Base-by-base conservation (phyloP, 35 echinoderm and acorn worm species). In the Antedon bifida region DNA sequence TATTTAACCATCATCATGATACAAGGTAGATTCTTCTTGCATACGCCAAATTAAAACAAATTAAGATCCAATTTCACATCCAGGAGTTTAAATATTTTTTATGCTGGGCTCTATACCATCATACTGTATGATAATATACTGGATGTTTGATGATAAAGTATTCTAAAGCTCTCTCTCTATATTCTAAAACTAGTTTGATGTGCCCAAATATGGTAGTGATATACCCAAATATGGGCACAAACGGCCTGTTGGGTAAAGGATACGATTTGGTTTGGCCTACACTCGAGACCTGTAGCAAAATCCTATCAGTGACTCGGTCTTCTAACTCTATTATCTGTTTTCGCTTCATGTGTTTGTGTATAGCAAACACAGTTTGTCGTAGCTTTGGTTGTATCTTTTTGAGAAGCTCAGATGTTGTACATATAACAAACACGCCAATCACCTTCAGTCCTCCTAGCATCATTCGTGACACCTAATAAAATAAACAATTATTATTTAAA, bases 391-490 rank as follows among this genome's bases (percentile, higher is more conserved):
- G 86, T 0, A 74, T 44, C 28, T 46, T 86, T 36, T 35, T 77
- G 29, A 92, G 87, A 34, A 75, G 76, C 10, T 88, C 79, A 23
- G 82, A 55, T 14, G 82, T 31, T 23, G 82, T 26, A 64, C 51
- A 64, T 7, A 76, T 35, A 3, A 75, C 83, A 32, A 85, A 92
- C 23, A 92, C 76, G 35, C 90, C 90, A 36, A 85, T 92, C 31
- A 92, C 83, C 44, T 77, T 73, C 31, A 92, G 39, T 26, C 90
- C 90, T 21, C 90, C 90, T 32, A 84, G 86, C 3, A 92, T 73
- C 90, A 92, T 92, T 75, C 90, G 79, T 74, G 86, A 88, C 32
- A 92, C 90, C 90, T 92, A 34, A 76, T 19, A 82, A 0, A 29
- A 36, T 36, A 36, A 44, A 32, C 38, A 42, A 42, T 42, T 42